Conservation (phyloP, 2,888 invertebrate genomes). For the Plagodis dolabraria region DNA sequence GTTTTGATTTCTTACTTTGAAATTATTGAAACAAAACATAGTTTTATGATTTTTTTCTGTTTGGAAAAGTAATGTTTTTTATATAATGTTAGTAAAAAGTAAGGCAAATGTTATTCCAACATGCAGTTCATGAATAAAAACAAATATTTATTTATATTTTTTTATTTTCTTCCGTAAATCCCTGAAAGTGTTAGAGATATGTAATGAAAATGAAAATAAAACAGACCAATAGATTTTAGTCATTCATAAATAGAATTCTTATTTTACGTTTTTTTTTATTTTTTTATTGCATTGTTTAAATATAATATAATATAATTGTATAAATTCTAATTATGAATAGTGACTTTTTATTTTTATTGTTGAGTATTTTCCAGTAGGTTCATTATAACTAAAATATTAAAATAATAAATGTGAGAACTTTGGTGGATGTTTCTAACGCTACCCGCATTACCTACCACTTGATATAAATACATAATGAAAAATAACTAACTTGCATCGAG, state of each 20-base stretch:
- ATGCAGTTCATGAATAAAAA: conserved; percentile 22
- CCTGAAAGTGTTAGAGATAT: too few relatives aligned
- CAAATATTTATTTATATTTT: too few relatives aligned
- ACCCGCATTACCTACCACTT: too few relatives aligned
- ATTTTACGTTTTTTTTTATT: too few relatives aligned
- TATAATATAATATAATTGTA: background rate
- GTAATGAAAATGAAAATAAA: too few relatives aligned
- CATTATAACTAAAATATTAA: conserved; percentile 9
- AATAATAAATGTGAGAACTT: conserved; percentile 23
- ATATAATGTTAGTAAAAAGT: conserved; percentile 22
- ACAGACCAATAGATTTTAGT: too few relatives aligned
- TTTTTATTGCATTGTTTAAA: too few relatives aligned
- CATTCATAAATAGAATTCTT: too few relatives aligned
- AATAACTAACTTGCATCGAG: too few relatives aligned
- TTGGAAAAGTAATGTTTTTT: conserved; percentile 5
- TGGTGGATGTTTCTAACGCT: conserved; percentile 1
- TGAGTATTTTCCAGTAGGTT: conserved; percentile 14
- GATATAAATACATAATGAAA: too few relatives aligned
- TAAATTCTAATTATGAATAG: background rate
- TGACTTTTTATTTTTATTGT: conserved; percentile 11
- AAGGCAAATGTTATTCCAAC: conserved; percentile 12
- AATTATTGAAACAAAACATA: background rate
- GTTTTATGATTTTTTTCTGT: background rate
- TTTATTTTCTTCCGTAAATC: too few relatives aligned
- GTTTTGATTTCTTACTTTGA: background rate